Percentiles rank a stretch among this genome's conserved stretches.
Conservation (phyloP, 2,113 vertebrate genomes). For the Nyctibius bracteatus region DNA sequence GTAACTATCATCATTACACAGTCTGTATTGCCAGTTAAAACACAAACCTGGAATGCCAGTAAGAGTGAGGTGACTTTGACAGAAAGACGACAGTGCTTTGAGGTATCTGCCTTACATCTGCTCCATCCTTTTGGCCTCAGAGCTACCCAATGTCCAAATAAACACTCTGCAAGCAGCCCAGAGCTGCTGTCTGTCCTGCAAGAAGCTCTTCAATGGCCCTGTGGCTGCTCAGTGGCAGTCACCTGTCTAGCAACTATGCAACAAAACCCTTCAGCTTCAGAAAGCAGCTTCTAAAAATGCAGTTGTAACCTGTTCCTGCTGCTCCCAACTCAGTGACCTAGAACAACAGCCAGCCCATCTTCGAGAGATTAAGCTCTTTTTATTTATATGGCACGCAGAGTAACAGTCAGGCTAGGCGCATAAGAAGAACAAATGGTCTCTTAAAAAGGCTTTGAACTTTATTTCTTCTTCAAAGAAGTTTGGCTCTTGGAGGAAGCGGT, state of each 20-base stretch:
- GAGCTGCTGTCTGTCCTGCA: background rate
- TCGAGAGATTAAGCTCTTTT: constrained; percentile 27
- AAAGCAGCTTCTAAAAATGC: background rate
- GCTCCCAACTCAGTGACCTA: background rate
- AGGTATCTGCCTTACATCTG: background rate
- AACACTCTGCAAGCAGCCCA: background rate
- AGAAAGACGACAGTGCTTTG: background rate
- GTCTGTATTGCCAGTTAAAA: background rate
- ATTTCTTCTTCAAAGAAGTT: constrained; percentile 63
- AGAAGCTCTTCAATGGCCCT: background rate
- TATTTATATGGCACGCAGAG: background rate
- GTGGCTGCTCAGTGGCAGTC: background rate
- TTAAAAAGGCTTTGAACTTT: constrained; percentile 67
- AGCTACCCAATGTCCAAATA: background rate
- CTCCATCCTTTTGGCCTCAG: background rate
- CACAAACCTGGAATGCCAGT: background rate
- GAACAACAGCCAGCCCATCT: background rate
- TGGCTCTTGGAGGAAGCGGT: constrained; percentile 52
- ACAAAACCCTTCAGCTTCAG: background rate
- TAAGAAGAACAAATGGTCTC: constrained; percentile 60
- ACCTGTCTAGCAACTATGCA: background rate
- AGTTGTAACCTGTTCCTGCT: background rate
- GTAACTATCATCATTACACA: background rate
- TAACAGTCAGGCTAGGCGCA: constrained; percentile 38
- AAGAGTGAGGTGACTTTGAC: background rate